Percentiles rank a stretch among this genome's conserved stretches.
Conservation (phyloP, 2,113 vertebrate species). For the Crypturellus undulatus region DNA sequence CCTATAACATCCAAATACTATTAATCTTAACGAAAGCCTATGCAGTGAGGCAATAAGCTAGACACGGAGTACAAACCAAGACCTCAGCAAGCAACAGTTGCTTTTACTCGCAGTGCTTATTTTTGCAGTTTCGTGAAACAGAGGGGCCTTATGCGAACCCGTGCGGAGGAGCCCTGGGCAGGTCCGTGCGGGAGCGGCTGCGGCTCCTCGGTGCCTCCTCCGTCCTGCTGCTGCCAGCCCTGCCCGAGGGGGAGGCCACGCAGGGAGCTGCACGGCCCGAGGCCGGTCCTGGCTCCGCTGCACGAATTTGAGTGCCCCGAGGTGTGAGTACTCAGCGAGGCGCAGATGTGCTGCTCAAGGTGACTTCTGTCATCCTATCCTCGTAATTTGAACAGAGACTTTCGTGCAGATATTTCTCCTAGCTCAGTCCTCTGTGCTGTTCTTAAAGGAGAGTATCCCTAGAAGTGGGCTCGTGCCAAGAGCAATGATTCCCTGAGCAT, state of each 20-base stretch:
- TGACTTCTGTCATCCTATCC: neutral
- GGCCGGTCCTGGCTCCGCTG: no score
- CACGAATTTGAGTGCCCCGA: no score
- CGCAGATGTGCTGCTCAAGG: neutral
- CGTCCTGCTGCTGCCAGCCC: no score
- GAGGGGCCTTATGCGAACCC: neutral
- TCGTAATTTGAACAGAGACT: no score
- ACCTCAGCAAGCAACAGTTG: neutral
- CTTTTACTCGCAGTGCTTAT: neutral
- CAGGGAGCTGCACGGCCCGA: no score
- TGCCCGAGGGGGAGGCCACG: no score
- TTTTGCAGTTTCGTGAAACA: neutral
- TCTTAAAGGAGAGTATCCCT: neutral
- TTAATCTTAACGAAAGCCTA: conserved; percentile 27
- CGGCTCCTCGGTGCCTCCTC: no score
- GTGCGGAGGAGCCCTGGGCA: no score
- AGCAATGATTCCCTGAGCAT: neutral
- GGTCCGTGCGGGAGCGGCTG: no score
- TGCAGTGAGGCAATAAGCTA: neutral
- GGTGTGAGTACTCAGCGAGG: no score
- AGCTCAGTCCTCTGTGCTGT: neutral
- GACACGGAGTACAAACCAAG: neutral
- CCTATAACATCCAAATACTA: conserved; percentile 48
- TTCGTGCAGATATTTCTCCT: neutral
- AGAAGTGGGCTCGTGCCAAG: neutral